Conservation (phyloP, 2,797 vertebrate species). For the Ciconia nigra region DNA sequence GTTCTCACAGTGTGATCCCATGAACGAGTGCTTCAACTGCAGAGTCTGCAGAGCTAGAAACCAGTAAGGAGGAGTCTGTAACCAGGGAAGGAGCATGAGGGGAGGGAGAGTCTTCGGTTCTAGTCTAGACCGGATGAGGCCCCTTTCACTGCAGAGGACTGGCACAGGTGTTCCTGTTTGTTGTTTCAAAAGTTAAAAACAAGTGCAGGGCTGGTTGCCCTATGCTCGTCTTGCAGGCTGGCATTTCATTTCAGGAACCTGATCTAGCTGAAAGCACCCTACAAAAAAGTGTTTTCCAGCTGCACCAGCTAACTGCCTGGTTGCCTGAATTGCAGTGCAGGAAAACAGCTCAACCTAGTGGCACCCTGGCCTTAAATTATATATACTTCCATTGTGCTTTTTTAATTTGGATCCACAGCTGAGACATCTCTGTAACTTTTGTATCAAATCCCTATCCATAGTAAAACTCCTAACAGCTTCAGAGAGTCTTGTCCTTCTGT, state of each 20-base stretch:
- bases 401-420: not conserved
- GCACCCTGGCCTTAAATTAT: not conserved
- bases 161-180: too few species aligned
- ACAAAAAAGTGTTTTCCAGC: not conserved
- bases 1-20: not conserved
- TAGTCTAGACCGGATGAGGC: not conserved
- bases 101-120: not conserved
- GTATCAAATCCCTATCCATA: not conserved
- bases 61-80: not conserved
- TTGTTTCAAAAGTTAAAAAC: not conserved
- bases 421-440: not conserved
- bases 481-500: not conserved
- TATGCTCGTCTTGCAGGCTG: not conserved
- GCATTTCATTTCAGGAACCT: not conserved
- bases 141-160: not conserved
- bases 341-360: not conserved
- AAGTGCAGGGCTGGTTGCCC: not conserved
- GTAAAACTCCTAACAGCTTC: not conserved
- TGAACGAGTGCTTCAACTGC: accelerated
- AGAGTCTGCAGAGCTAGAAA: not conserved
- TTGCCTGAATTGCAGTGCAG: not conserved
- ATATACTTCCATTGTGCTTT: not conserved
- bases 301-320: not conserved
- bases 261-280: not conserved
- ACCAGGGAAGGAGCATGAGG: not conserved